Percentiles rank a stretch among this genome's conserved stretches.
These are phyloP conservation scores for Podotricha telesiphe DNA, from an alignment of 2,888 invertebrate genomes.

Conservation along the genomic window DNA sequence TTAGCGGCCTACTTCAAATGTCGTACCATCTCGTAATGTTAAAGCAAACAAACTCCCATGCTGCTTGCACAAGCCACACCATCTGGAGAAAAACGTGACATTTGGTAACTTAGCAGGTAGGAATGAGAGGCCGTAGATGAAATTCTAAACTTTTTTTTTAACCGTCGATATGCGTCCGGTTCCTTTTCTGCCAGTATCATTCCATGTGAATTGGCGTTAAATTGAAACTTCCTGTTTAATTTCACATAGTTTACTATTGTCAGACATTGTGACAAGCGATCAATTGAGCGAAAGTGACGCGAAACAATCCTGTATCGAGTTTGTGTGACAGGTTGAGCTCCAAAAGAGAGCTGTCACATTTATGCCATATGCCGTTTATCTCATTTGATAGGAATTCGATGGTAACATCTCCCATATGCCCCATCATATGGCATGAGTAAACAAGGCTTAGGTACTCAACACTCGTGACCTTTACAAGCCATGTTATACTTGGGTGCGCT, in stretches of 20 bases:
- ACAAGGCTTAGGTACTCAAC: constrained; percentile 39
- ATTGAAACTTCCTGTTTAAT: constrained; percentile 81
- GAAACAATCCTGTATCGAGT: constrained; percentile 69
- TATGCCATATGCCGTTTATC: constrained; percentile 66
- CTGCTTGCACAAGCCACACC: constrained; percentile 77
- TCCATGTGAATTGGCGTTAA: constrained; percentile 80
- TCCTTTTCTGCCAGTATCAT: constrained; percentile 63
- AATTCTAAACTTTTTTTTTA: constrained; percentile 65
- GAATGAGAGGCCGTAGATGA: constrained; percentile 58
- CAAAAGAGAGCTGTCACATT: constrained; percentile 52
- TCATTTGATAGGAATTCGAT: constrained; percentile 53
- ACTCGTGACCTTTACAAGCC: constrained; percentile 44
- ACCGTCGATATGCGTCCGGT: constrained; percentile 67
- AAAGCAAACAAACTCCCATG: constrained; percentile 74
- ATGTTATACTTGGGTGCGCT: constrained; percentile 55
- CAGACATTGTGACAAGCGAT: constrained; percentile 72
- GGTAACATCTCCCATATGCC: constrained; percentile 61
- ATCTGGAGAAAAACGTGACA: constrained; percentile 80
- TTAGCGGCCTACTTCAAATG: constrained; percentile 82
- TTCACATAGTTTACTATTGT: constrained; percentile 70
- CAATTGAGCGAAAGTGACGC: constrained; percentile 78
- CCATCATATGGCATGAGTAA: constrained; percentile 57
- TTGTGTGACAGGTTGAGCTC: constrained; percentile 70
- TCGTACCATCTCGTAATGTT: constrained; percentile 82
- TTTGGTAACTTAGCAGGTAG: constrained; percentile 70